Evolutionary conservation across 2,113 vertebrate species (phyloP), one percentile per base, ranked within the genome.

Genomic region (Rhinolophus ferrumequinum): DNA sequence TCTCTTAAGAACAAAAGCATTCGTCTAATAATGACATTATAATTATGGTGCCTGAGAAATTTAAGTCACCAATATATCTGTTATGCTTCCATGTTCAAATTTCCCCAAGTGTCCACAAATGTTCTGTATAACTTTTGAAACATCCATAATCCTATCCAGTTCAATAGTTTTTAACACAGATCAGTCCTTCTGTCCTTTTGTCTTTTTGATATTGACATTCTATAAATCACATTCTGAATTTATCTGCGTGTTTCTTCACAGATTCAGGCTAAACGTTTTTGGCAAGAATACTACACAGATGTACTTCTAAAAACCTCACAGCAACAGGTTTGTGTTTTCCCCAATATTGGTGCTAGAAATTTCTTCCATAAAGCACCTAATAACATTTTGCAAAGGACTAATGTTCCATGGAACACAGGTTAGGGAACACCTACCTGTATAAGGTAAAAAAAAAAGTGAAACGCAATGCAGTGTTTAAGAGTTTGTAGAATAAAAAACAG

Each of bases 311-410:
- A 12, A 83, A 67, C 18, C 60, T 87, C 62, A 67, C 33, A 77
- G 28, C 18, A 30, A 47, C 54, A 77, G n/a, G 18, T 54, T 64
- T 60, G 21, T 77, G 56, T 56, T 50, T 35, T 54, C 19, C 60
- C 54, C 30, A 35, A 11, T 8, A 58, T 3, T 24, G 13, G 76
- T 56, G 33, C 13, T 4, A 60, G 33, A 67, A 77, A 4, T 28
- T 14, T 73, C 73, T 88, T 13, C 69, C 26, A 89, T 6, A 44
- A 67, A 70, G 66, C 35, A 64, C n/a, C 90, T 60, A 44, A 18
- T 81, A 73, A 75, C 18, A 75, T 95, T 97, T 90, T 66, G 79
- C 56, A 80, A 89, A 92, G 35, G 26, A 79, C 21, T 86, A 38
- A 83, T 38, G 54, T 72, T 94, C 69, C 44, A 50, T 0, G 1